These are phyloP conservation scores for Helostoma temminkii DNA, from an alignment of 2,797 vertebrate species.

Conservation along the genomic window DNA sequence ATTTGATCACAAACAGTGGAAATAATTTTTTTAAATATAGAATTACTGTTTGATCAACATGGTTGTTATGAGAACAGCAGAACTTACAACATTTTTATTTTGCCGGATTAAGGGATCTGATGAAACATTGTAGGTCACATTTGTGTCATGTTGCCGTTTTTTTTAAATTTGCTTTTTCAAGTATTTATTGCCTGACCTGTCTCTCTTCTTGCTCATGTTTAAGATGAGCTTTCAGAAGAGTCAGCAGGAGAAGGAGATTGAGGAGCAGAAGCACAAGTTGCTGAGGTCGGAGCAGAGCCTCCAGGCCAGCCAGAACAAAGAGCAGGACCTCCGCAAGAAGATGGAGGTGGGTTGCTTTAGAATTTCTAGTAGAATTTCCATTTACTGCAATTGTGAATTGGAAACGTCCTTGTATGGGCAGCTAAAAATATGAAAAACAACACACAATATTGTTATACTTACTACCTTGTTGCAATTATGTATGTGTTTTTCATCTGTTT, in stretches of 20 bases:
- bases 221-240: conserved; percentile 84
- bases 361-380: background rate
- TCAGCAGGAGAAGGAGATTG: conserved; percentile 80
- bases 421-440: background rate
- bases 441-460: background rate
- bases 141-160: too few relatives aligned
- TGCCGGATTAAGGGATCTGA: too few relatives aligned
- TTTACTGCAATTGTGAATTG: background rate
- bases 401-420: background rate
- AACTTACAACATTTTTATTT: too few relatives aligned
- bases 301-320: conserved; percentile 81
- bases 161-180: background rate
- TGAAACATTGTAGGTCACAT: too few relatives aligned
- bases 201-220: conserved; percentile 15
- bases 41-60: too few relatives aligned
- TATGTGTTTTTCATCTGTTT: background rate
- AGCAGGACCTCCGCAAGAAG: conserved; percentile 85
- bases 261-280: conserved; percentile 87
- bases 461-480: background rate
- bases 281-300: conserved; percentile 85
- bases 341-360: conserved; percentile 83
- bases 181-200: background rate
- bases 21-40: too few relatives aligned
- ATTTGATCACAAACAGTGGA: too few relatives aligned
- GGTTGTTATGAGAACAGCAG: too few relatives aligned